These are phyloP conservation scores for Pseudois nayaur DNA, from an alignment of 2,113 vertebrate genomes.

Conservation along the genomic window DNA sequence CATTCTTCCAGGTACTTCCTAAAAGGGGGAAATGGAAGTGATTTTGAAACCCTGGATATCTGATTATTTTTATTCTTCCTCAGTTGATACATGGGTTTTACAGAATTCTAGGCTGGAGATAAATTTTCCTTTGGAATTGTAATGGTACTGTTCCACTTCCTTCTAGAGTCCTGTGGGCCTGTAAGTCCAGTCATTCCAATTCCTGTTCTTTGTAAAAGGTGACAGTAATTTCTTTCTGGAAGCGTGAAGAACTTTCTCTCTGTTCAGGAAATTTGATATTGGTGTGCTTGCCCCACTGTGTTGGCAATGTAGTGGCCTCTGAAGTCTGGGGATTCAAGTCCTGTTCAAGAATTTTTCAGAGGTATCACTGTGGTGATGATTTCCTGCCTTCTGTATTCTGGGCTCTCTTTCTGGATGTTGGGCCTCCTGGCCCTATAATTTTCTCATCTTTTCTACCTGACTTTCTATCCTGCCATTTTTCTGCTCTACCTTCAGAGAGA, in stretches of 20 bases:
- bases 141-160: neutral
- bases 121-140: neutral
- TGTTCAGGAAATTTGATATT: neutral
- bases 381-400: neutral
- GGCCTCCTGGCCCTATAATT: neutral
- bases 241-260: neutral
- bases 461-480: neutral
- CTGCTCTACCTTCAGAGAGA: neutral
- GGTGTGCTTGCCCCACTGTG: neutral
- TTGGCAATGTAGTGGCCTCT: neutral
- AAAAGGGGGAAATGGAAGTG: neutral
- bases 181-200: neutral
- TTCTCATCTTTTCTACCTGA: neutral
- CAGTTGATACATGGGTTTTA: neutral
- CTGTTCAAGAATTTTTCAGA: neutral
- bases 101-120: neutral
- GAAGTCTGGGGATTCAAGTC: neutral
- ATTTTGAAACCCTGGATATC: neutral
- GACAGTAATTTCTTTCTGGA: neutral
- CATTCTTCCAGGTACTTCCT: neutral
- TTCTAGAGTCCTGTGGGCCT: neutral
- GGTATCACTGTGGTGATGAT: neutral
- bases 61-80: neutral
- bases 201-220: neutral
- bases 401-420: neutral